Evolutionary conservation across 1,140 invertebrate genomes (phyloP).

Genomic region (Formica exsecta): DNA sequence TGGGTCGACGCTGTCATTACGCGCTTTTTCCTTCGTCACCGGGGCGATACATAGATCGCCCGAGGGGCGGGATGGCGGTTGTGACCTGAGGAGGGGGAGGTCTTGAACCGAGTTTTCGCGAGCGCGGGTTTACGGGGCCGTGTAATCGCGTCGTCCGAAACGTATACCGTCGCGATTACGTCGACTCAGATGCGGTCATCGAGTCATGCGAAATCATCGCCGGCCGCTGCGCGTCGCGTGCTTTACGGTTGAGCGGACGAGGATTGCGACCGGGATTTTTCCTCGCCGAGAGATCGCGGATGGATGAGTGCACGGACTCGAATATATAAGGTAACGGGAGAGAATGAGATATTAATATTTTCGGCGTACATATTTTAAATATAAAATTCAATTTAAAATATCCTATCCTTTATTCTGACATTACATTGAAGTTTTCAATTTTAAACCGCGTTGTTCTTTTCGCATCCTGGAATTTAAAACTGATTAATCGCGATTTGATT

Average conservation of each 20-base stretch:
- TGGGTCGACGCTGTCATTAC: slow-evolving; percentile 64
- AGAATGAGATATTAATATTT: background rate
- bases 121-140: slow-evolving; percentile 25
- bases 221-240: slow-evolving; percentile 17
- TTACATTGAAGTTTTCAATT: background rate
- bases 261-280: background rate
- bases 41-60: background rate
- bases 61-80: background rate
- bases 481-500: background rate
- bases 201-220: slow-evolving; percentile 65
- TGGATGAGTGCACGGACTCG: background rate
- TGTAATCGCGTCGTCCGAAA: slow-evolving; percentile 69
- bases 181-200: slow-evolving; percentile 67
- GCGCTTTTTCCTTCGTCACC: slow-evolving; percentile 53
- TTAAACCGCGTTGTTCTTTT: background rate
- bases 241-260: slow-evolving; percentile 24
- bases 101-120: background rate
- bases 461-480: background rate
- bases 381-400: too few species aligned
- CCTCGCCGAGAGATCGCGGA: background rate
- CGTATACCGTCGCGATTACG: slow-evolving; percentile 62
- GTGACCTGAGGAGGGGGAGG: too few species aligned
- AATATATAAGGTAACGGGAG: background rate
- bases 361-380: too few species aligned
- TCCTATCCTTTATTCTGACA: too few species aligned